These are phyloP conservation scores for Adelphocoris suturalis DNA, from an alignment of 2,888 invertebrate genomes.

Conservation along the genomic window DNA sequence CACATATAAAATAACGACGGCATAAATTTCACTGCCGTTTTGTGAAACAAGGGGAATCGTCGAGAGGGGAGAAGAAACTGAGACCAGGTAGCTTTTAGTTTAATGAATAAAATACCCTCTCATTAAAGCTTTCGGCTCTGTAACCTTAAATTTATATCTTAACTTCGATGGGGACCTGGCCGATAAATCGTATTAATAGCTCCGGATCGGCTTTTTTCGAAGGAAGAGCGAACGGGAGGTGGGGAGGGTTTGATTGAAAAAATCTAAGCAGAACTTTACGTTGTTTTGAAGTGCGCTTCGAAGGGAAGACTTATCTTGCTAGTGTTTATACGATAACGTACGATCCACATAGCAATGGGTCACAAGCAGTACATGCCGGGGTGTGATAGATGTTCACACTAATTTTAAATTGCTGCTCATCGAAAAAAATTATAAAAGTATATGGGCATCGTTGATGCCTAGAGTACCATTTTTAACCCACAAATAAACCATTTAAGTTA, in stretches of 20 bases:
- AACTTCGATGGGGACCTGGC: background rate
- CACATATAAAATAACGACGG: slow-evolving; percentile 33
- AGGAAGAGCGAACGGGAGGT: background rate
- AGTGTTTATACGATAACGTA: too few species aligned
- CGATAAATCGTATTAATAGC: slow-evolving; percentile 39
- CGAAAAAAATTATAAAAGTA: too few species aligned
- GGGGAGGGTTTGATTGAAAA: slow-evolving; percentile 5
- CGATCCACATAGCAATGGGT: too few species aligned
- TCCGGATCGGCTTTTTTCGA: slow-evolving; percentile 8
- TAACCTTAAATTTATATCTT: slow-evolving; percentile 39
- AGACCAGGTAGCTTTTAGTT: slow-evolving; percentile 30
- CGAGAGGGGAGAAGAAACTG: background rate
- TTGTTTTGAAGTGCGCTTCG: too few species aligned
- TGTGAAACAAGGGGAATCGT: background rate
- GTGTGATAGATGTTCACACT: too few species aligned
- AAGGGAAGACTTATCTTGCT: too few species aligned
- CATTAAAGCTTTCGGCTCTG: slow-evolving; percentile 39
- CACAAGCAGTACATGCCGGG: too few species aligned
- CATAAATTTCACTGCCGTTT: slow-evolving; percentile 33
- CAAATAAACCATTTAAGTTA: too few species aligned
- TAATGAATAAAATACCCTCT: slow-evolving; percentile 42
- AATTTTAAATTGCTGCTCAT: too few species aligned
- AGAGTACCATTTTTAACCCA: too few species aligned
- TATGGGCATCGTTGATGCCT: too few species aligned
- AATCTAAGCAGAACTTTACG: too few species aligned